Conservation (phyloP, 2,888 invertebrate genomes). For the Coecobrya sp. region DNA sequence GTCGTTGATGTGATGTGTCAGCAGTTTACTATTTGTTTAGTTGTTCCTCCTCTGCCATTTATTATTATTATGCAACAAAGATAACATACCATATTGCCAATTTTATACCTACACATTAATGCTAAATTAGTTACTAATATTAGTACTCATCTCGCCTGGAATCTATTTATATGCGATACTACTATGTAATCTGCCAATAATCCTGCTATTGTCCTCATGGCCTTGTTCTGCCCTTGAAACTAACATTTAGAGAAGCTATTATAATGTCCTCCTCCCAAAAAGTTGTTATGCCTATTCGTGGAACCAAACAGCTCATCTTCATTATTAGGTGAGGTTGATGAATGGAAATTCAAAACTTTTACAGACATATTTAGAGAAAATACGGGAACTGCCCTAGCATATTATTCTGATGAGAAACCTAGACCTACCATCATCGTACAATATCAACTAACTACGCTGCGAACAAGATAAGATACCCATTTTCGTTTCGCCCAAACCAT, state of each 20-base stretch:
- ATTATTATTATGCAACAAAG: constrained; percentile 6
- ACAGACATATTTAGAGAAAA: background rate
- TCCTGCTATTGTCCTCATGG: constrained; percentile 68
- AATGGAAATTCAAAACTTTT: background rate
- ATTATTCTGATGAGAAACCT: no score
- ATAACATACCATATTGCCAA: constrained; percentile 2
- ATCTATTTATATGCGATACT: background rate
- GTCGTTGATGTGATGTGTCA: background rate
- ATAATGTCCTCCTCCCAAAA: constrained; percentile 50
- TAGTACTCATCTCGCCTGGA: background rate
- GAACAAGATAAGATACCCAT: background rate
- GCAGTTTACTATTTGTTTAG: background rate
- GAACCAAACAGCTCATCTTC: background rate
- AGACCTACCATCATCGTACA: no score
- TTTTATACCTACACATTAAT: constrained; percentile 34
- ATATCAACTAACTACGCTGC: background rate
- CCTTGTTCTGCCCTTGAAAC: constrained; percentile 70
- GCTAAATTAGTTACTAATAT: constrained; percentile 5
- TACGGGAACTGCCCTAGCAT: constrained; percentile 9
- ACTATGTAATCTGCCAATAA: constrained; percentile 31
- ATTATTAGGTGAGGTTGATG: background rate
- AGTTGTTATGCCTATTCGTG: constrained; percentile 13
- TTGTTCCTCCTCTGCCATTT: background rate
- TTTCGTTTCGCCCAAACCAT: background rate
- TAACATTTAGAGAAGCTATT: background rate